Evolutionary conservation across 1,140 invertebrate genomes (phyloP), one percentile per base, ranked within the genome.

Genomic region (Drosophila saltans): DNA sequence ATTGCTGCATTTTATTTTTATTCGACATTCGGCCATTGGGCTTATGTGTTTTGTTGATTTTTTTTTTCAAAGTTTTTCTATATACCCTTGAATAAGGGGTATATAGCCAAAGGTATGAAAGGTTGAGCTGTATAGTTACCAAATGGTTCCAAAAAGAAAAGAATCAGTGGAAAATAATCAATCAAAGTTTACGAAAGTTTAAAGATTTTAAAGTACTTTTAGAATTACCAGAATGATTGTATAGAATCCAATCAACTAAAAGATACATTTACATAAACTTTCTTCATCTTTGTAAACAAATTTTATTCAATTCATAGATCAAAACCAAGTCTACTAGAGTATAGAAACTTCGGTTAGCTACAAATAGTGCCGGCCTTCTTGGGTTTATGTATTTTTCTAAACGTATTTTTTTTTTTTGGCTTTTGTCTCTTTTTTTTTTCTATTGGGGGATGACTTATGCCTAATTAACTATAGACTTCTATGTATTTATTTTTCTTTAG

Each of bases 1-100:
- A 65, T 36, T 58, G 48, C 76, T 80, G 77, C 77, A 80, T 80
- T 76, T 65, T 80, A 72, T 72, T 80, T 84, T 73, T 68, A 78
- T 78, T 77, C 72, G 75, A 68, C 74, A 80, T 67, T 80, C 68
- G 73, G 73, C 68, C 74, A 76, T 76, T 69, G 61, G 61, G 74
- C 74, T 77, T 77, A 71, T 70, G 74, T 75, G 52, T 77, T 78
- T 68, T 78, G 63, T 78, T 65, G 66, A 57, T 33, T 24, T 78
- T 66, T 78, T 66, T 43, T 56, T 75, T 41, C 41, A 16, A 16
- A 16, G 39, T 67, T 60, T 55, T 65, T 43, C 66, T 75, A 30
- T 55, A n/a, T 55, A n/a, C 33, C 4, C 36, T 60, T 24, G 2
- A 26, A 24, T 5, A 26, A 52, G 2, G 9, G 8, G 45, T 52